A percentile compares a stretch with the other conserved stretches of the same genome.
Evolutionary conservation across 1,140 invertebrate genomes (phyloP).

Genomic region (Zaprionus africanus): DNA sequence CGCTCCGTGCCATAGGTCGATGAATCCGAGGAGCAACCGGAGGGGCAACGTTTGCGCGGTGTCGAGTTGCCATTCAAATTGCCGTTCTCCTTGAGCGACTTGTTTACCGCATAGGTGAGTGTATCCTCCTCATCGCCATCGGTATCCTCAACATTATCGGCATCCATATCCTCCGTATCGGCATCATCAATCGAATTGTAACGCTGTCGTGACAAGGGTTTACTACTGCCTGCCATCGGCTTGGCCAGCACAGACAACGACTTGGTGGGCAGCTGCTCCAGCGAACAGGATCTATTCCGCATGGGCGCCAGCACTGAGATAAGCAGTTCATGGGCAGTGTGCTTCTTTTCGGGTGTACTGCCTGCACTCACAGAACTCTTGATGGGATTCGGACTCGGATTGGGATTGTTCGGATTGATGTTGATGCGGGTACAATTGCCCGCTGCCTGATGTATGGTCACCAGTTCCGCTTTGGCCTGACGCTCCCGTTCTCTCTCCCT

Average conservation of each 20-base stretch:
- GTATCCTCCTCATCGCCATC: slow-evolving; percentile 75
- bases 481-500: slow-evolving; percentile 1
- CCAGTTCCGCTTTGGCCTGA: slow-evolving; percentile 16
- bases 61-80: slow-evolving; percentile 50
- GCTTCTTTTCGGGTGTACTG: slow-evolving; percentile 80
- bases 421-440: slow-evolving; percentile 68
- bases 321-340: slow-evolving; percentile 82
- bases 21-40: slow-evolving; percentile 83
- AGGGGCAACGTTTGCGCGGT: slow-evolving; percentile 76
- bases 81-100: slow-evolving; percentile 56
- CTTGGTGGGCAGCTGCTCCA: slow-evolving; percentile 74
- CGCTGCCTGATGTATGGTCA: slow-evolving; percentile 45
- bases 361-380: slow-evolving; percentile 62
- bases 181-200: slow-evolving; percentile 76
- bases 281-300: slow-evolving; percentile 74
- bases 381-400: no score
- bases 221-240: slow-evolving; percentile 42
- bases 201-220: slow-evolving; percentile 57
- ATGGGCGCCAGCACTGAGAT: slow-evolving; percentile 84
- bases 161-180: slow-evolving; percentile 77
- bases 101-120: slow-evolving; percentile 66
- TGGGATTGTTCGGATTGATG: slow-evolving; percentile 44
- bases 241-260: slow-evolving; percentile 11
- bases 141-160: slow-evolving; percentile 76
- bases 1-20: slow-evolving; percentile 83